Conservation (phyloP, 2,888 invertebrate genomes). For the Tubulanus polymorphus region DNA sequence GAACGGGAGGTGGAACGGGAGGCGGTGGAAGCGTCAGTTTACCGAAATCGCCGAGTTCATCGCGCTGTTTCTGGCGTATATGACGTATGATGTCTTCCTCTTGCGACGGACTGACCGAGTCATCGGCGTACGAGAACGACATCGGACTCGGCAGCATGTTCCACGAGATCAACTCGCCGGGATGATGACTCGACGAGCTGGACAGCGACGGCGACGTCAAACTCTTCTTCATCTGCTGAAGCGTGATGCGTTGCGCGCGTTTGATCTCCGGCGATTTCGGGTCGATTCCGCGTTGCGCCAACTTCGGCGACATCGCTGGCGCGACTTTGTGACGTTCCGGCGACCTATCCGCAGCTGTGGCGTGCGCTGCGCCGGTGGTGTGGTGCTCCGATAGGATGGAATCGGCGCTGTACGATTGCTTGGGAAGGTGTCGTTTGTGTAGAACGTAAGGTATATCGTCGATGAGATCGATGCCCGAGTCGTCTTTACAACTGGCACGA, state of each 20-base stretch:
- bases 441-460: constrained; percentile 49
- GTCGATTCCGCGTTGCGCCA: not conserved
- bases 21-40: too few species aligned
- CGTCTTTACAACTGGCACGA: constrained; percentile 5
- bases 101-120: constrained; percentile 45
- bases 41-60: too few species aligned
- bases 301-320: not conserved
- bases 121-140: constrained; percentile 50
- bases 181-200: not conserved
- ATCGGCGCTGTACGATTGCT: not conserved
- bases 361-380: not conserved
- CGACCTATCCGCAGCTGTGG: not conserved
- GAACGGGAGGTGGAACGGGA: too few species aligned
- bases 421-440: constrained; percentile 28
- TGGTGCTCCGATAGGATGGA: not conserved
- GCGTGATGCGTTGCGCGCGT: not conserved
- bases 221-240: not conserved
- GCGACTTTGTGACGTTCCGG: too few species aligned
- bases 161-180: not conserved
- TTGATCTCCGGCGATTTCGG: not conserved
- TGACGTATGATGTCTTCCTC: constrained; percentile 34
- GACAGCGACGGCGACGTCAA: not conserved
- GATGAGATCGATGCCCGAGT: constrained; percentile 27
- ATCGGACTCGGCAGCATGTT: constrained; percentile 42
- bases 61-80: constrained; percentile 20